Evolutionary conservation across 1,140 invertebrate genomes (phyloP).

Genomic region (Cyclargus thomasi): DNA sequence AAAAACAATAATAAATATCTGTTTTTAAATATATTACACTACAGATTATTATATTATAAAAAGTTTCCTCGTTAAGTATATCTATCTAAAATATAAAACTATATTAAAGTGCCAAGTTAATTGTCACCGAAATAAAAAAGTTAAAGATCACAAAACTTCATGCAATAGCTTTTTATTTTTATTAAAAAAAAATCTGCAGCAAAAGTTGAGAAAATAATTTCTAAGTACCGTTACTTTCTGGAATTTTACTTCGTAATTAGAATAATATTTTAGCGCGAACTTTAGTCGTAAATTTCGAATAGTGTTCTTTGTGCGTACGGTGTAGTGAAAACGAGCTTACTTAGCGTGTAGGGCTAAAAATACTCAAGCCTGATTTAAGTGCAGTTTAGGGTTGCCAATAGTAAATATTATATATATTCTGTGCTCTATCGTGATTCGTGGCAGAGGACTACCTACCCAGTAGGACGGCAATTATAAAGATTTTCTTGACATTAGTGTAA

Average conservation of each 20-base stretch:
- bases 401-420: neutral
- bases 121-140: too few species aligned
- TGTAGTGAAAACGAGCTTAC: slow-evolving; percentile 37
- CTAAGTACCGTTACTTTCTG: neutral
- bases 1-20: too few species aligned
- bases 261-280: slow-evolving; percentile 7
- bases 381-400: slow-evolving; percentile 23
- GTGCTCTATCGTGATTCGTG: too few species aligned
- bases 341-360: slow-evolving; percentile 43
- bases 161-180: neutral
- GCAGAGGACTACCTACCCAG: too few species aligned
- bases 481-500: too few species aligned
- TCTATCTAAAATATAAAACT: too few species aligned
- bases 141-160: too few species aligned
- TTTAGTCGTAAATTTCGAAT: slow-evolving; percentile 24
- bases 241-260: neutral
- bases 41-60: too few species aligned
- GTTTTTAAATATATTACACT: too few species aligned
- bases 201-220: neutral
- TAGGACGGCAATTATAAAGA: too few species aligned
- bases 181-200: neutral
- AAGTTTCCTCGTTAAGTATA: too few species aligned
- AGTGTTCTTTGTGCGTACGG: slow-evolving; percentile 19
- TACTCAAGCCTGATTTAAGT: slow-evolving; percentile 39
- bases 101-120: too few species aligned